Evolutionary conservation across 2,888 invertebrate genomes (phyloP).

Genomic region (Sicus ferrugineus): DNA sequence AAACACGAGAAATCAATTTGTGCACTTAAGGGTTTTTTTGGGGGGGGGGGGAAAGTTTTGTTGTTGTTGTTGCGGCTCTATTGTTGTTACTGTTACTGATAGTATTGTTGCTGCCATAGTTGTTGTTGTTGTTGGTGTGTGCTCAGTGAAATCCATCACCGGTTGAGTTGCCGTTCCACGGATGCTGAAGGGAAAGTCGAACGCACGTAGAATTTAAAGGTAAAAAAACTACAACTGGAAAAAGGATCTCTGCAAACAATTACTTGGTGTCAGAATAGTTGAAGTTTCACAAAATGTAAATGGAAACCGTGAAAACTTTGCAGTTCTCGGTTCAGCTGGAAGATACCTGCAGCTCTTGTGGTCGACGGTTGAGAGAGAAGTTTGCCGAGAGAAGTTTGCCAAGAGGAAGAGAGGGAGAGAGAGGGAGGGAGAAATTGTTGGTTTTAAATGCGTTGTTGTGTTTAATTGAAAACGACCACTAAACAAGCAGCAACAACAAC

Average conservation of each 20-base stretch:
- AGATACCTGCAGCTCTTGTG: too few relatives aligned
- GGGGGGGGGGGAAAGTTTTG: constrained; percentile 11
- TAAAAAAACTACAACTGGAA: neutral
- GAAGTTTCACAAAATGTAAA: neutral
- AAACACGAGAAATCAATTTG: constrained; percentile 33
- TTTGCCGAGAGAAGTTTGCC: too few relatives aligned
- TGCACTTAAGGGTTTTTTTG: constrained; percentile 6
- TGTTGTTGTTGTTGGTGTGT: constrained; percentile 2
- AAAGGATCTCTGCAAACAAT: neutral
- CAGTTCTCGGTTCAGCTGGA: neutral
- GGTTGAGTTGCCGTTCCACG: neutral
- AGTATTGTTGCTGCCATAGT: neutral
- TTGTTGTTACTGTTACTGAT: neutral
- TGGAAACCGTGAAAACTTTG: neutral
- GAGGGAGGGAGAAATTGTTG: neutral
- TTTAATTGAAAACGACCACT: neutral
- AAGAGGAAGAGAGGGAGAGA: neutral
- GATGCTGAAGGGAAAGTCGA: neutral
- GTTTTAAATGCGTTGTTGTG: too few relatives aligned
- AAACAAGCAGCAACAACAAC: too few relatives aligned
- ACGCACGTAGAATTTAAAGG: neutral
- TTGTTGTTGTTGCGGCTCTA: too few relatives aligned
- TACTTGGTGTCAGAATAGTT: neutral
- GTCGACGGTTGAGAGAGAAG: too few relatives aligned
- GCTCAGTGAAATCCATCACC: neutral